Evolutionary conservation across 2,888 invertebrate species (phyloP).

Genomic region (Perdita meconis): DNA sequence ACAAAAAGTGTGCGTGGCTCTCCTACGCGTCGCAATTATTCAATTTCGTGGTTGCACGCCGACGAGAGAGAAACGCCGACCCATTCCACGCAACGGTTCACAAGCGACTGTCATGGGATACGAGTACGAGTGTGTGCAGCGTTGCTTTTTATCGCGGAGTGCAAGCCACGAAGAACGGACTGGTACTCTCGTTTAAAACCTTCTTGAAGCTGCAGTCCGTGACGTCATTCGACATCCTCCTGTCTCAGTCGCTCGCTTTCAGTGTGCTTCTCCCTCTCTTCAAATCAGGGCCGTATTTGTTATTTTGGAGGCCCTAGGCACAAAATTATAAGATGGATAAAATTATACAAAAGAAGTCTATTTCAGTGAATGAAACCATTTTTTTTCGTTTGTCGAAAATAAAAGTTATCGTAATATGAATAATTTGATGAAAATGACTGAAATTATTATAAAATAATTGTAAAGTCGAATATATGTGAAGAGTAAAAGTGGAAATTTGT

Average conservation of each 20-base stretch:
- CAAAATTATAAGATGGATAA: no score
- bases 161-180: slow-evolving; percentile 31
- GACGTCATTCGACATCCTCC: slow-evolving; percentile 44
- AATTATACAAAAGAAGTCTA: no score
- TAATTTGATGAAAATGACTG: no score
- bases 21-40: slow-evolving; percentile 7
- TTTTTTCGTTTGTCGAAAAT: no score
- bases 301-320: no score
- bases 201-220: slow-evolving; percentile 48
- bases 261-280: no score
- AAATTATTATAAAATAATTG: no score
- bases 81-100: slow-evolving; percentile 50
- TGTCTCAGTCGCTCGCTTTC: slow-evolving; percentile 6
- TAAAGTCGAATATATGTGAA: no score
- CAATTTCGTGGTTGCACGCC: slow-evolving; percentile 16
- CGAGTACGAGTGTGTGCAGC: slow-evolving; percentile 12
- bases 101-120: slow-evolving; percentile 52
- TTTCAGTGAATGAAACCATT: no score
- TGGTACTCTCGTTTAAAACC: slow-evolving; percentile 50
- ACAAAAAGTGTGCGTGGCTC: not conserved
- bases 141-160: slow-evolving; percentile 33
- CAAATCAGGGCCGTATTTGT: no score
- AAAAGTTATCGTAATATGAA: no score
- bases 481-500: no score
- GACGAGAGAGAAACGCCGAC: slow-evolving; percentile 10